These are phyloP conservation scores for Coranthus polyacanthus DNA, from an alignment of 2,797 vertebrate genomes.

Conservation along the genomic window DNA sequence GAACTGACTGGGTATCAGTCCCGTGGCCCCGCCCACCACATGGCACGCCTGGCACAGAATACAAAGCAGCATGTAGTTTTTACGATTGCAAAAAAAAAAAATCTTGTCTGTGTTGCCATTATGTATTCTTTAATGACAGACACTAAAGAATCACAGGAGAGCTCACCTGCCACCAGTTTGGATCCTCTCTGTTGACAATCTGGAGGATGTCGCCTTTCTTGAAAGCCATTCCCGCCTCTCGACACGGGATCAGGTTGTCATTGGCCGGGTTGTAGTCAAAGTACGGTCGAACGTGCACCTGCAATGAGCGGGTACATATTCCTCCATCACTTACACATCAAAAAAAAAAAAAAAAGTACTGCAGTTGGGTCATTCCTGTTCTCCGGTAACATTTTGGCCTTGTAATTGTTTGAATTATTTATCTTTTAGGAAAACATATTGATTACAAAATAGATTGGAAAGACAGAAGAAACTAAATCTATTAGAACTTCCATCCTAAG, in stretches of 20 bases:
- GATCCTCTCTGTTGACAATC: constrained; percentile 97
- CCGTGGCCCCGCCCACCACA: constrained; percentile 92
- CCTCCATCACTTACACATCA: not conserved
- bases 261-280: constrained; percentile 97
- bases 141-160: not conserved
- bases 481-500: no score
- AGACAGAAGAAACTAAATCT: no score
- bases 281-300: constrained; percentile 97
- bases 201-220: constrained; percentile 95
- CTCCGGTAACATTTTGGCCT: no score
- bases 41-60: constrained; percentile 90
- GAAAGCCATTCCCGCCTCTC: constrained; percentile 96
- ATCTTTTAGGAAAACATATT: no score
- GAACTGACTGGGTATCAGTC: constrained; percentile 98
- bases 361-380: no score
- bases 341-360: no score
- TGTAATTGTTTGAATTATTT: no score
- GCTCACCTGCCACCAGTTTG: constrained; percentile 99
- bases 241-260: constrained; percentile 96
- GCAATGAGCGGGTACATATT: constrained; percentile 44
- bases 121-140: not conserved
- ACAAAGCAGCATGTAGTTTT: not conserved
- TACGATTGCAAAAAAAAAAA: not conserved
- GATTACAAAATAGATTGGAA: no score
- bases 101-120: not conserved